Evolutionary conservation across 1,140 invertebrate species (phyloP).

Genomic region (Halotydeus destructor): DNA sequence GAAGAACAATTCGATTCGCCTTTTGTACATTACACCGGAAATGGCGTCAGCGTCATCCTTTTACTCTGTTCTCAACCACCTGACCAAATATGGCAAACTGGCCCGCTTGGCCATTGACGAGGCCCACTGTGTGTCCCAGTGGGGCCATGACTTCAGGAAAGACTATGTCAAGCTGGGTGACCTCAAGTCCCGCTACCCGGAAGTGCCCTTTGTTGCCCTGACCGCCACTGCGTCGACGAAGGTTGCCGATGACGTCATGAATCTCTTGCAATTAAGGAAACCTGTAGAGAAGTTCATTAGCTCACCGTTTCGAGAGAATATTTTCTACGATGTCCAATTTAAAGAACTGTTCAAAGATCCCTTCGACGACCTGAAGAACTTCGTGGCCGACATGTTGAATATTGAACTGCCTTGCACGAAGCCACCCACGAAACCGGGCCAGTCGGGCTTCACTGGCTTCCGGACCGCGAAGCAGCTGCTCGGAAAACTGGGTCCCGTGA

Average conservation of each 20-base stretch:
- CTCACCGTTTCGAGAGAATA: slow-evolving; percentile 40
- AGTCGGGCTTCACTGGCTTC: slow-evolving; percentile 14
- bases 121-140: slow-evolving; percentile 91
- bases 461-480: slow-evolving; percentile 37
- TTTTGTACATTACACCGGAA: slow-evolving; percentile 82
- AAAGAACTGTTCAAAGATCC: slow-evolving; percentile 56
- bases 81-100: slow-evolving; percentile 31
- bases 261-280: slow-evolving; percentile 30
- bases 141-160: slow-evolving; percentile 91
- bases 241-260: slow-evolving; percentile 36
- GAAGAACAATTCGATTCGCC: slow-evolving; percentile 42
- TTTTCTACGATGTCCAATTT: slow-evolving; percentile 49
- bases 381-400: slow-evolving; percentile 28
- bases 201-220: slow-evolving; percentile 63
- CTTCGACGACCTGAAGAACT: slow-evolving; percentile 47
- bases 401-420: too few relatives aligned
- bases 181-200: slow-evolving; percentile 41
- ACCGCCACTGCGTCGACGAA: slow-evolving; percentile 61
- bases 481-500: not conserved
- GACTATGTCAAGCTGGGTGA: slow-evolving; percentile 72
- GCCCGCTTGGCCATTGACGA: slow-evolving; percentile 63
- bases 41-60: slow-evolving; percentile 32
- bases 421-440: not conserved
- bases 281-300: slow-evolving; percentile 35
- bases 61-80: slow-evolving; percentile 20